phyloP scores from a whole-genome alignment of 2,888 invertebrate genomes.

The Drosophila anomalata region DNA sequence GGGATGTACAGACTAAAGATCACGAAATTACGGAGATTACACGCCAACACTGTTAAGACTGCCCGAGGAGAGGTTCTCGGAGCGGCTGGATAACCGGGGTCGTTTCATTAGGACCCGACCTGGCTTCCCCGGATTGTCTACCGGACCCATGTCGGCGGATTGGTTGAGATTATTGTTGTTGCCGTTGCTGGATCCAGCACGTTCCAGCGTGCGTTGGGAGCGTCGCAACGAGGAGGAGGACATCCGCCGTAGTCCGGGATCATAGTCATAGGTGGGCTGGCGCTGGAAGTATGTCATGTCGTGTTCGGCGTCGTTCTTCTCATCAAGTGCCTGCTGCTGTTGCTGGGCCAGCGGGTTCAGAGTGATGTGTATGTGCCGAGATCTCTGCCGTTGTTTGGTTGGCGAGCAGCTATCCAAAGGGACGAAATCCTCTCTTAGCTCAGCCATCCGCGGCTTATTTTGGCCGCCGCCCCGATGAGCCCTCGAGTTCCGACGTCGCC shows the following conservation, averaged over 20 bases:
- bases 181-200: slow-evolving; percentile 52
- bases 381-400: slow-evolving; percentile 58
- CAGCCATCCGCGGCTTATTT: slow-evolving; percentile 79
- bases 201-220: slow-evolving; percentile 71
- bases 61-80: slow-evolving; percentile 70
- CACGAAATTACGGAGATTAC: slow-evolving; percentile 59
- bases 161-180: slow-evolving; percentile 73
- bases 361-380: slow-evolving; percentile 83
- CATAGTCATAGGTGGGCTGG: slow-evolving; percentile 55
- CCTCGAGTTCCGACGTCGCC: slow-evolving; percentile 75
- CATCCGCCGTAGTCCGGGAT: slow-evolving; percentile 60
- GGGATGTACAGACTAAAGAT: slow-evolving; percentile 65
- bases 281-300: slow-evolving; percentile 69
- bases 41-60: slow-evolving; percentile 72
- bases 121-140: slow-evolving; percentile 29
- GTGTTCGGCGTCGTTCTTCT: slow-evolving; percentile 64
- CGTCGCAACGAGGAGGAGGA: slow-evolving; percentile 70
- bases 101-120: slow-evolving; percentile 67
- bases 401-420: slow-evolving; percentile 60
- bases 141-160: slow-evolving; percentile 42
- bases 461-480: slow-evolving; percentile 24
- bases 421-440: slow-evolving; percentile 82
- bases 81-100: slow-evolving; percentile 69
- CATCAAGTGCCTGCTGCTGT: slow-evolving; percentile 74
- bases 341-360: slow-evolving; percentile 83